Percentiles rank a stretch among this genome's conserved stretches.
phyloP scores from a whole-genome alignment of 1,140 invertebrate species.

The Ceratoteleas bidentatus region DNA sequence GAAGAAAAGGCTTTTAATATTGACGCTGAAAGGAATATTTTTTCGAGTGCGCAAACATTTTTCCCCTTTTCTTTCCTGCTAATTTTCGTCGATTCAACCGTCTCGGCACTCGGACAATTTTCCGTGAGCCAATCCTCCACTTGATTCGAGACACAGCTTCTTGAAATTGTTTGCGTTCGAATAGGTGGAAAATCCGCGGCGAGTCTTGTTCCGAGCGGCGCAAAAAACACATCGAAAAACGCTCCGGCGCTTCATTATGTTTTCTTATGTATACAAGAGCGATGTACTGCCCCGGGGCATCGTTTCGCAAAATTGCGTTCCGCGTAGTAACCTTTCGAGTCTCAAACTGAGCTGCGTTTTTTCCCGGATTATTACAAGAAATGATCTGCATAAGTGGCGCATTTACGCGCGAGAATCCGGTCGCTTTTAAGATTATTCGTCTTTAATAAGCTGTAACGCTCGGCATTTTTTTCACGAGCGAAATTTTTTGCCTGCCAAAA shows the following conservation, averaged over 20 bases:
- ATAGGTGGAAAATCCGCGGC: conserved; percentile 16
- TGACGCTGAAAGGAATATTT: no score
- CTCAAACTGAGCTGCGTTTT: conserved; percentile 38
- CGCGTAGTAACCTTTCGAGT: conserved; percentile 45
- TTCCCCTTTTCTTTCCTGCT: no score
- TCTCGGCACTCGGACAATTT: no score
- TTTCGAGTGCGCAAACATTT: no score
- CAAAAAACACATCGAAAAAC: conserved; percentile 33
- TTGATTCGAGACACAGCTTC: no score
- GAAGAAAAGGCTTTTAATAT: no score
- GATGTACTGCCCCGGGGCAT: conserved; percentile 51
- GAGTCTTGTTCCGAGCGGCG: background rate
- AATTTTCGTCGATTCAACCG: no score
- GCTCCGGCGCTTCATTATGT: conserved; percentile 45
- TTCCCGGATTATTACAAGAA: conserved; percentile 54
- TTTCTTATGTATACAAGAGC: conserved; percentile 52
- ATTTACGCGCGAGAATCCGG: conserved; percentile 44
- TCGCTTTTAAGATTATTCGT: conserved; percentile 3
- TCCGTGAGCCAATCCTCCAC: no score
- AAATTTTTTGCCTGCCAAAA: background rate
- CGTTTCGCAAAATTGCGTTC: conserved; percentile 61
- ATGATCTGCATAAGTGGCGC: conserved; percentile 56
- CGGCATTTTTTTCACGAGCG: conserved; percentile 9
- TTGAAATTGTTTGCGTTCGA: conserved; percentile 24
- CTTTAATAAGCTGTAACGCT: conserved; percentile 34